Conservation (phyloP, 2,888 invertebrate species). For the Nymphalis urticae region DNA sequence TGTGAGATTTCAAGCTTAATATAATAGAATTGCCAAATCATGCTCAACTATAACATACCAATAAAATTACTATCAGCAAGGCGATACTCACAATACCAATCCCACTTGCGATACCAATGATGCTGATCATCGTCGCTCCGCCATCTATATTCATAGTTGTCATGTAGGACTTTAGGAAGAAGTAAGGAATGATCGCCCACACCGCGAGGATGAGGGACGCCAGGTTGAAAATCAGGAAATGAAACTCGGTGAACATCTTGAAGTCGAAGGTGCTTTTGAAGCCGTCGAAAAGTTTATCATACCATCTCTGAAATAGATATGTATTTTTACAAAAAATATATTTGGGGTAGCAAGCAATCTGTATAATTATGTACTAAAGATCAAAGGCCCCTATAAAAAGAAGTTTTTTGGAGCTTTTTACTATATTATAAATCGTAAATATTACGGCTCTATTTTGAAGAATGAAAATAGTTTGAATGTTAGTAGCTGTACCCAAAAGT, state of each 20-base stretch:
- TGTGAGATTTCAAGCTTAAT: too few relatives aligned
- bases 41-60: background rate
- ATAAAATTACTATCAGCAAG: background rate
- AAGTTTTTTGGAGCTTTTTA: too few relatives aligned
- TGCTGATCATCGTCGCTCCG: constrained; percentile 89
- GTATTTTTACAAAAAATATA: background rate
- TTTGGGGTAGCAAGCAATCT: background rate
- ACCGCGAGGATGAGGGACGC: constrained; percentile 93
- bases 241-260: constrained; percentile 89
- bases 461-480: too few relatives aligned
- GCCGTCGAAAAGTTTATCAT: constrained; percentile 84
- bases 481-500: too few relatives aligned
- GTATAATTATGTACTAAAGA: background rate
- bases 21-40: background rate
- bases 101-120: constrained; percentile 93
- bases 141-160: constrained; percentile 84
- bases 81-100: constrained; percentile 88
- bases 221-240: constrained; percentile 90
- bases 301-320: constrained; percentile 85
- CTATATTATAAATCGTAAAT: too few relatives aligned
- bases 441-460: too few relatives aligned
- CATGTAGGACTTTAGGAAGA: constrained; percentile 86
- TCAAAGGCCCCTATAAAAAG: too few relatives aligned
- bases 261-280: constrained; percentile 88
- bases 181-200: constrained; percentile 97